Percentiles rank a stretch among this genome's conserved stretches.
phyloP scores from a whole-genome alignment of 2,888 invertebrate genomes.

The Agrypnus murinus region DNA sequence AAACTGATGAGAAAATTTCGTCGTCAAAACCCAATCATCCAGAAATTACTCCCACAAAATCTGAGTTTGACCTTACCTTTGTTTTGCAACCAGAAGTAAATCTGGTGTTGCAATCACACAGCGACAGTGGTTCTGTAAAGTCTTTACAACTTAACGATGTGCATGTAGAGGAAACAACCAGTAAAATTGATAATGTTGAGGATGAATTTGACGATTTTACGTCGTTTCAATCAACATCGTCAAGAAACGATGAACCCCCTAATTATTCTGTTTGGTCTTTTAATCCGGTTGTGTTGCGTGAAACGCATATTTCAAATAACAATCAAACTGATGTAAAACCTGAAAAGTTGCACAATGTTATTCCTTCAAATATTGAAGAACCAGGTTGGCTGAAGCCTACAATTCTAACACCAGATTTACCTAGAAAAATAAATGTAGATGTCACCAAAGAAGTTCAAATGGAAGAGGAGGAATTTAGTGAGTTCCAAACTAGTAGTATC shows the following conservation, averaged over 20 bases:
- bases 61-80: slow-evolving; percentile 24
- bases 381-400: slow-evolving; percentile 63
- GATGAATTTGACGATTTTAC: slow-evolving; percentile 72
- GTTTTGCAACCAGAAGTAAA: slow-evolving; percentile 9
- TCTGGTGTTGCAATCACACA: slow-evolving; percentile 8
- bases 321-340: slow-evolving; percentile 5
- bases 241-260: neutral
- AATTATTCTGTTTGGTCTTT: slow-evolving; percentile 41
- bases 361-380: slow-evolving; percentile 51
- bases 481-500: slow-evolving; percentile 41
- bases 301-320: slow-evolving; percentile 68
- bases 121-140: slow-evolving; percentile 60
- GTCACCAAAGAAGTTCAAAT: slow-evolving; percentile 41
- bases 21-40: neutral
- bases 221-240: slow-evolving; percentile 69
- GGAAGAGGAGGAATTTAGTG: slow-evolving; percentile 43
- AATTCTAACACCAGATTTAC: slow-evolving; percentile 62
- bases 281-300: slow-evolving; percentile 63
- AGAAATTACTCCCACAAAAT: no score
- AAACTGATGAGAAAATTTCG: slow-evolving; percentile 1
- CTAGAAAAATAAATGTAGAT: slow-evolving; percentile 56
- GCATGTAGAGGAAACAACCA: slow-evolving; percentile 30
- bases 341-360: neutral
- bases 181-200: slow-evolving; percentile 38
- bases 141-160: slow-evolving; percentile 58